Evolutionary conservation across 2,888 invertebrate genomes (phyloP), one percentile per base, ranked within the genome.

Genomic region (Acanthacorydalis orientalis): DNA sequence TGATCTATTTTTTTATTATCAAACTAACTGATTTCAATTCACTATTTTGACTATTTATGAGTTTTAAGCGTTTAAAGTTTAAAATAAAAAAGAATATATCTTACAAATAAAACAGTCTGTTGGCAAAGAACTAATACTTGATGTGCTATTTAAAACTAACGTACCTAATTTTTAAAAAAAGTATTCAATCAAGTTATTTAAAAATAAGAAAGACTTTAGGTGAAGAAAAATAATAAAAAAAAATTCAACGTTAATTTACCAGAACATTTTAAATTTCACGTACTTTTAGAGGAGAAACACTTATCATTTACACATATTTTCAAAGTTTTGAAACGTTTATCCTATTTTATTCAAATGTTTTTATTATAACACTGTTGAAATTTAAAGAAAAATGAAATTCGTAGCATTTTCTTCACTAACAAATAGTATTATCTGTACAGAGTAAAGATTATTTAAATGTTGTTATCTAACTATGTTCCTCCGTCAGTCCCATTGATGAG

Each of bases 401-500:
- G 23, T 6, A 23, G 23, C 23, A 23, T 23, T 23, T 23, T 23
- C 23, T 23, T 23, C 23, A 23, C 23, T 23, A 23, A 42, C 16
- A 23, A 42, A 15, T 42, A 16, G n/a, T 42, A 42, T n/a, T 43
- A 31, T 31, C n/a, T 39, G 14, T 39, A 39, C 14, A 39, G 39
- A 39, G 39, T n/a, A 39, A 39, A 9, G 16, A 39, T n/a, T 39
- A 39, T 39, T 39, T 51, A 53, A 53, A 55, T 54, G 55, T 51
- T 57, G 61, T 63, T 64, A 64, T 59, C 64, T 64, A 56, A 57
- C 58, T 49, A 53, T 55, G 47, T 56, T 55, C 62, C 62, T 73
- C 65, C 75, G 80, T 86, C 83, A 90, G 77, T 92, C 89, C 97
- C 96, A 97, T 65, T 92, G 89, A 70, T 95, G 93, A 57, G 96